A percentile compares a stretch with the other conserved stretches of the same genome.
Evolutionary conservation across 2,113 vertebrate genomes (phyloP).

Genomic region (Paradisaea rubra): DNA sequence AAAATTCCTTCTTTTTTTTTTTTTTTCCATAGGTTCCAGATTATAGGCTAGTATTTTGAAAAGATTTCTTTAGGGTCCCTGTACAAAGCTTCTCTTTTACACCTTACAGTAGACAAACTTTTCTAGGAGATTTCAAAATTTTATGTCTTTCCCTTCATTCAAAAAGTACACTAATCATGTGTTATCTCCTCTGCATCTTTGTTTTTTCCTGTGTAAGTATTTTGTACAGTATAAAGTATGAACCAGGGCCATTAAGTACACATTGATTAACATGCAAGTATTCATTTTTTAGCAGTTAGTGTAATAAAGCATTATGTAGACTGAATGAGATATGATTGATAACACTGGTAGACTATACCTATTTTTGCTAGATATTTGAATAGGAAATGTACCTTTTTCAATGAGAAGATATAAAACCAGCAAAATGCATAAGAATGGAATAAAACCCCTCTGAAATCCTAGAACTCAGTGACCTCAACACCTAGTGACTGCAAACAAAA

Average conservation of each 20-base stretch:
- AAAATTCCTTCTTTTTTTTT: not conserved
- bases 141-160: not conserved
- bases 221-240: not conserved
- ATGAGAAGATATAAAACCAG: not conserved
- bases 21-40: not conserved
- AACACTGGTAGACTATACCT: not conserved
- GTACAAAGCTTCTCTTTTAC: not conserved
- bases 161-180: not conserved
- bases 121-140: not conserved
- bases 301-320: not conserved
- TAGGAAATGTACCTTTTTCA: not conserved
- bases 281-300: not conserved
- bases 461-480: not conserved
- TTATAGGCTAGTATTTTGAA: not conserved
- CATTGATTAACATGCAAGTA: not conserved
- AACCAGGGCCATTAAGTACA: not conserved
- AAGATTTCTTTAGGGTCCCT: not conserved
- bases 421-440: not conserved
- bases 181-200: not conserved
- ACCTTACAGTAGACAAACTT: not conserved
- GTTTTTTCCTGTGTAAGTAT: not conserved
- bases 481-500: not conserved
- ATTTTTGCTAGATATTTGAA: not conserved
- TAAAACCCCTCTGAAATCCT: not conserved
- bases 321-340: not conserved